Conservation (phyloP, 2,888 invertebrate genomes). For the Blera fallax region DNA sequence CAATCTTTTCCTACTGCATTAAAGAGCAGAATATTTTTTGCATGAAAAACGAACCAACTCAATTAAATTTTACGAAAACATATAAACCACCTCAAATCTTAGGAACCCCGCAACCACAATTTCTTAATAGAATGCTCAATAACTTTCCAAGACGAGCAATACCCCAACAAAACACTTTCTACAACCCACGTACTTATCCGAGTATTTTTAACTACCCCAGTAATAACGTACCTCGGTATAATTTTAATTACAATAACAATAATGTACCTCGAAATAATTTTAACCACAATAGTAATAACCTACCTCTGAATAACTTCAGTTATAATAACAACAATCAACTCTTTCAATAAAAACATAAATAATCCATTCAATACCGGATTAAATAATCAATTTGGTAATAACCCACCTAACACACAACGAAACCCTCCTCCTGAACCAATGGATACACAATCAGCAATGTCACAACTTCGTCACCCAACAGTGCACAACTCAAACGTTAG, state of each 20-base stretch:
- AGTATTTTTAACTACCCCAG: neutral
- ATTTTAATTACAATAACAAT: neutral
- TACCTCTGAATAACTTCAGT: neutral
- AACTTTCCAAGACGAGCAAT: neutral
- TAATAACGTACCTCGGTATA: neutral
- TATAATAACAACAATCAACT: too few species aligned
- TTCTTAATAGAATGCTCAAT: neutral
- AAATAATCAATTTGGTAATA: neutral
- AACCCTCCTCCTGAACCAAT: neutral
- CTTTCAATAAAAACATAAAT: neutral
- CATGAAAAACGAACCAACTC: neutral
- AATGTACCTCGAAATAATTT: neutral
- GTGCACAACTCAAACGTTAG: neutral
- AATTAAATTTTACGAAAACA: neutral
- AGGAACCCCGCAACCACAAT: neutral
- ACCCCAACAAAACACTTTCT: neutral
- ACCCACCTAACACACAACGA: neutral
- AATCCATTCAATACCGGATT: neutral
- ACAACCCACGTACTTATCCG: neutral
- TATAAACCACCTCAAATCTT: neutral
- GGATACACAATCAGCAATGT: neutral
- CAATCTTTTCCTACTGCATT: neutral
- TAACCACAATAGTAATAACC: neutral
- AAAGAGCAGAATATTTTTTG: slow-evolving; percentile 1
- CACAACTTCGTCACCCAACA: neutral